phyloP scores from a whole-genome alignment of 2,797 vertebrate species.

The Characodon lateralis region DNA sequence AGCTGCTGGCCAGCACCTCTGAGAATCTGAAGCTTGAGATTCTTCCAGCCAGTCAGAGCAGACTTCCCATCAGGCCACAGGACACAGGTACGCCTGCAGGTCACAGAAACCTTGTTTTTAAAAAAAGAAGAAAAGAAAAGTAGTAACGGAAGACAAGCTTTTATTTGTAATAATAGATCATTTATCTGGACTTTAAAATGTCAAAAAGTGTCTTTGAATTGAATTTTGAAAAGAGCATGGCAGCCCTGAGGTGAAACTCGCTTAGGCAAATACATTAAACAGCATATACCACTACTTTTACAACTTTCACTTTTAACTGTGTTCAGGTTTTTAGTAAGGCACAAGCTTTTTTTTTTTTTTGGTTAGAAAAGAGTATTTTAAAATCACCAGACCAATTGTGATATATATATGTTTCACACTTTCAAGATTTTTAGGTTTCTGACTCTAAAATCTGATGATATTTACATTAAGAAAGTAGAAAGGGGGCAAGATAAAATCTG shows the following conservation, averaged over 20 bases:
- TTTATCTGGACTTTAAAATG: background rate
- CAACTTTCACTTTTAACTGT: background rate
- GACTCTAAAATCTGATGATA: background rate
- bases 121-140: background rate
- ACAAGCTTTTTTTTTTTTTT: background rate
- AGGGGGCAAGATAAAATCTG: too few relatives aligned
- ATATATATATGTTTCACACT: background rate
- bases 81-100: slow-evolving; percentile 84
- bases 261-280: background rate
- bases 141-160: too few relatives aligned
- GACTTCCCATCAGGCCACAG: slow-evolving; percentile 84
- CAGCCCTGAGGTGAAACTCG: background rate
- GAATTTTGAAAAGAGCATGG: slow-evolving; percentile 4
- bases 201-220: too few relatives aligned
- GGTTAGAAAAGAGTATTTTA: background rate
- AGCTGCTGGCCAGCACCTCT: slow-evolving; percentile 88
- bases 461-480: background rate
- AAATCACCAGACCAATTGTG: background rate
- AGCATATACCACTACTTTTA: background rate
- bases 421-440: background rate
- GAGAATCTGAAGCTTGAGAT: slow-evolving; percentile 92
- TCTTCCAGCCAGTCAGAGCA: slow-evolving; percentile 87
- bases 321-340: background rate
- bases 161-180: background rate
- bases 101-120: background rate